Evolutionary conservation across 2,888 invertebrate genomes (phyloP), one percentile per base, ranked within the genome.

Genomic region (Rhagium mordax): DNA sequence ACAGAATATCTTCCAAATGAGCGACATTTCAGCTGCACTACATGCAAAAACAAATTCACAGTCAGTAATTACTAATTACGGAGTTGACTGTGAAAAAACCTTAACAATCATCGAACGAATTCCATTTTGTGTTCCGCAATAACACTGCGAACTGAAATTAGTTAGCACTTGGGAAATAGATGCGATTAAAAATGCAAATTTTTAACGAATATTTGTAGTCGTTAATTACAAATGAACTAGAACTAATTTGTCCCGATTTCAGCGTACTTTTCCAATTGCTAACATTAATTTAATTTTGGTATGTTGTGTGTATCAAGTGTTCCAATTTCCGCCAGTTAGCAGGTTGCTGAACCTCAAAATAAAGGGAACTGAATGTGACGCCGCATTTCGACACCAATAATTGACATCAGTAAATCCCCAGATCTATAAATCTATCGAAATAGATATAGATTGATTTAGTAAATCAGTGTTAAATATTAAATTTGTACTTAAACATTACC

Each of bases 201-300:
- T 27, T 51, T 33, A 18, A 20, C 21, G 20, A 53, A 18, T 65
- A 29, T 64, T 64, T 64, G 64, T 49, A 48, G 27, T 16, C 24
- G 29, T 49, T 64, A 24, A 64, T 64, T 64, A 15, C 51, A 27
- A 49, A 29, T 27, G 27, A 64, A 64, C 64, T 49, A 51, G 64
- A 27, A 64, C 64, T 51, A 49, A 64, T 64, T 64, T 8, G 27
- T 49, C 10, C 16, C 27, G 49, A 64, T 51, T 49, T 51, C 18
- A 13, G 51, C 64, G 27, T 21, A 62, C 64, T 49, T 51, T 24
- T 16, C 47, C 51, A 27, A 29, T 51, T 64, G 49, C 64, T 51
- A 21, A 15, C 27, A 27, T 27, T 27, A 51, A 64, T 29, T 64
- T 64, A 64, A 51, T 64, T 64, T 51, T 27, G 21, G 24, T 27